A percentile compares a stretch with the other conserved stretches of the same genome.
These are phyloP conservation scores for Puma concolor DNA, from an alignment of 2,113 vertebrate species.

Conservation along the genomic window DNA sequence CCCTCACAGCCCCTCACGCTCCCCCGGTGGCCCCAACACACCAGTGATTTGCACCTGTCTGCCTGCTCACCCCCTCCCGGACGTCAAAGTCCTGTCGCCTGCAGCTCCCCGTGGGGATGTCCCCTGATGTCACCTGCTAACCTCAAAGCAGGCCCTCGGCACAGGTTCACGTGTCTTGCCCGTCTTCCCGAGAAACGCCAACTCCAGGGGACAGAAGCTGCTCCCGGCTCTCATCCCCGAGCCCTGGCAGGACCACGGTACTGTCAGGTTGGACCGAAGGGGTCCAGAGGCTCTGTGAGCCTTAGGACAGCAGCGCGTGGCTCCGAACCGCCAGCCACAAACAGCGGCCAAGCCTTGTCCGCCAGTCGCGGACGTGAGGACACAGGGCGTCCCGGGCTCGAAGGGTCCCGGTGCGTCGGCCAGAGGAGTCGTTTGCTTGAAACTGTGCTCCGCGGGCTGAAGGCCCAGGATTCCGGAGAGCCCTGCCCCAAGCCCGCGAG, in stretches of 20 bases:
- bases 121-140: neutral
- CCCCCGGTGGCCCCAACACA: neutral
- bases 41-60: neutral
- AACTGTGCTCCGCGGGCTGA: neutral
- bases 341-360: neutral
- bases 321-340: neutral
- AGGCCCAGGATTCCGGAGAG: neutral
- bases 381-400: neutral
- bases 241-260: accelerated
- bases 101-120: neutral
- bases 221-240: neutral
- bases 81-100: accelerated
- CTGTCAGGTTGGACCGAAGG: neutral
- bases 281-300: neutral
- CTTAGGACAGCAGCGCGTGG: neutral
- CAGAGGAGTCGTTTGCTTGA: neutral
- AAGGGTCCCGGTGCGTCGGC: neutral
- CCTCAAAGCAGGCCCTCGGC: neutral
- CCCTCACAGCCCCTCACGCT: accelerated
- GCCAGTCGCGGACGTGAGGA: neutral
- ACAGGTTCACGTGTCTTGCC: accelerated
- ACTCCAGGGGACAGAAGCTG: neutral
- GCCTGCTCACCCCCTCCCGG: neutral
- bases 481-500: neutral
- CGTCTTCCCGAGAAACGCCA: neutral